These are phyloP conservation scores for Cynodonichthys magdalenae DNA, from an alignment of 2,797 vertebrate species.

Conservation along the genomic window DNA sequence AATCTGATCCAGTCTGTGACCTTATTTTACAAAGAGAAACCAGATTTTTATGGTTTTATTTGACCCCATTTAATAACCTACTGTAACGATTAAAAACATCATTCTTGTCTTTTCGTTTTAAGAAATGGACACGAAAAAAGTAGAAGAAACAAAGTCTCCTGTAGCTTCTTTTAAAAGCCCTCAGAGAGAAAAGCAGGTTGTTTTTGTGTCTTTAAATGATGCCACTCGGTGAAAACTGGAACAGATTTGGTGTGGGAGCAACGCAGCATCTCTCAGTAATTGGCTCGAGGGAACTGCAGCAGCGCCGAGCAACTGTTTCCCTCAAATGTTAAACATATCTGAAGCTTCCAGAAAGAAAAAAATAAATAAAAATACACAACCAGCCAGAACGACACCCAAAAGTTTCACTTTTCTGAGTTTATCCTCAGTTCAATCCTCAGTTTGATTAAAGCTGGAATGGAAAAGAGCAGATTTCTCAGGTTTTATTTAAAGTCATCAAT, in stretches of 20 bases:
- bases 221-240: constrained; percentile 33
- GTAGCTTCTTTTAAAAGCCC: constrained; percentile 15
- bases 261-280: constrained; percentile 10
- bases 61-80: too few relatives aligned
- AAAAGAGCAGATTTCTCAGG: too few relatives aligned
- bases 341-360: not conserved
- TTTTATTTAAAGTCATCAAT: too few relatives aligned
- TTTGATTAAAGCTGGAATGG: too few relatives aligned
- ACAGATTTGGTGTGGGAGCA: constrained; percentile 53
- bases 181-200: not conserved
- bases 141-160: not conserved
- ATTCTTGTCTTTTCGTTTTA: too few relatives aligned
- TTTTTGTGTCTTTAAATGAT: not conserved
- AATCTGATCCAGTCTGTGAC: too few relatives aligned
- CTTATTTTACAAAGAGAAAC: too few relatives aligned
- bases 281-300: constrained; percentile 17
- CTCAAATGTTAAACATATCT: constrained; percentile 8
- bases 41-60: too few relatives aligned
- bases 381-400: not conserved
- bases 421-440: too few relatives aligned
- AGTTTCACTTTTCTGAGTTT: not conserved
- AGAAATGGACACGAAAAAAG: too few relatives aligned
- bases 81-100: too few relatives aligned
- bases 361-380: not conserved
- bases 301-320: constrained; percentile 25